Percentiles rank a stretch among this genome's conserved stretches.
These are phyloP conservation scores for Pristionchus arcanus DNA, from an alignment of 2,888 invertebrate genomes.

Conservation along the genomic window DNA sequence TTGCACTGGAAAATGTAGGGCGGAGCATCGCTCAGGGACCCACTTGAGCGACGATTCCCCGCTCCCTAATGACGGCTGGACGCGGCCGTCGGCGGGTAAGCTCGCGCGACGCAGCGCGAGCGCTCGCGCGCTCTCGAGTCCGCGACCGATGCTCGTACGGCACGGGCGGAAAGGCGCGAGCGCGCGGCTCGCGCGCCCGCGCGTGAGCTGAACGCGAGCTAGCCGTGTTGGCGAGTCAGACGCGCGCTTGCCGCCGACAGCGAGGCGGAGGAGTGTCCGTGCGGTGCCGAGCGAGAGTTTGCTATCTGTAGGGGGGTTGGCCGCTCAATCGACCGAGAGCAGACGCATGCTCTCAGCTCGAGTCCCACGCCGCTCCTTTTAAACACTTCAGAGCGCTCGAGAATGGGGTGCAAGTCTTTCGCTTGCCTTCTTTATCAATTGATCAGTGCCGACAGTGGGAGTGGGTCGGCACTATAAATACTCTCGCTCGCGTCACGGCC, in stretches of 20 bases:
- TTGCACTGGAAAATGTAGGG: slow-evolving; percentile 62
- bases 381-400: background rate
- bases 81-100: background rate
- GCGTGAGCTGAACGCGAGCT: background rate
- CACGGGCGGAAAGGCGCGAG: slow-evolving; percentile 62
- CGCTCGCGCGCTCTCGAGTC: slow-evolving; percentile 80
- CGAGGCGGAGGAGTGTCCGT: too few relatives aligned
- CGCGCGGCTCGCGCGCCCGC: background rate
- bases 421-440: background rate
- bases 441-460: background rate
- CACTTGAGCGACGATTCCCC: background rate
- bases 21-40: background rate
- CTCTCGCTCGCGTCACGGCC: background rate
- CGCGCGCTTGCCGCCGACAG: background rate
- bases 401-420: background rate
- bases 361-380: slow-evolving; percentile 5
- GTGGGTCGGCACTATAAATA: background rate
- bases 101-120: background rate
- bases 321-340: too few relatives aligned
- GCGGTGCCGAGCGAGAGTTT: too few relatives aligned
- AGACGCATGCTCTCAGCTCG: slow-evolving; percentile 1
- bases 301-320: background rate
- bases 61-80: background rate
- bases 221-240: background rate
- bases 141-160: slow-evolving; percentile 80